Percentiles rank a stretch among this genome's conserved stretches.
phyloP scores from a whole-genome alignment of 2,888 invertebrate genomes.

The Trichacis sp. region DNA sequence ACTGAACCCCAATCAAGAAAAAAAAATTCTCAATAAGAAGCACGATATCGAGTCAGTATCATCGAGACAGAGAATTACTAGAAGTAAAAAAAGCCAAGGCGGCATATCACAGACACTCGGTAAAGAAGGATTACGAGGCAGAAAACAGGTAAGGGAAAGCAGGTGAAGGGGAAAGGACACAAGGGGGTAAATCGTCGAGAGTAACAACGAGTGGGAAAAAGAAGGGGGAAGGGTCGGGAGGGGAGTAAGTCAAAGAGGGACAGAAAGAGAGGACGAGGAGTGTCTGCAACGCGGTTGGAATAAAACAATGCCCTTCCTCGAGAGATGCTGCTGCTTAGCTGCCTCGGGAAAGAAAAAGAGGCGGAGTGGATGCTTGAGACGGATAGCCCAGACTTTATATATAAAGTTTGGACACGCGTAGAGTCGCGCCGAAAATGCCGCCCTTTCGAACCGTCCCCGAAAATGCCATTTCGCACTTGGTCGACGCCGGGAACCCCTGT shows the following conservation, averaged over 20 bases:
- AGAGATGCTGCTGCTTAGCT: slow-evolving; percentile 58
- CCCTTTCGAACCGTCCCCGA: background rate
- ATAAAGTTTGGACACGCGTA: slow-evolving; percentile 37
- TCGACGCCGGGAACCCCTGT: too few relatives aligned
- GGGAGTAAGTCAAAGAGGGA: slow-evolving; percentile 44
- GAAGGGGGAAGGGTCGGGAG: too few relatives aligned
- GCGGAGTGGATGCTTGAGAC: slow-evolving; percentile 66
- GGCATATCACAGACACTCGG: slow-evolving; percentile 13
- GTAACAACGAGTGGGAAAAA: slow-evolving; percentile 57
- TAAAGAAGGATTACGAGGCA: slow-evolving; percentile 34
- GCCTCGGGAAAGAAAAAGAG: slow-evolving; percentile 45
- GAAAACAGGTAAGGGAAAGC: slow-evolving; percentile 29
- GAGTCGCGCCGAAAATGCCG: slow-evolving; percentile 12
- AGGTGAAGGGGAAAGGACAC: slow-evolving; percentile 42
- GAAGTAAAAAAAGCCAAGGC: background rate
- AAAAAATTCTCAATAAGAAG: too few relatives aligned
- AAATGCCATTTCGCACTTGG: background rate
- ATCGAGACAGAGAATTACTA: too few relatives aligned
- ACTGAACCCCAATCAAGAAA: too few relatives aligned
- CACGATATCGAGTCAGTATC: too few relatives aligned
- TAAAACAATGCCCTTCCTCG: slow-evolving; percentile 66
- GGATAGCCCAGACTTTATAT: slow-evolving; percentile 55
- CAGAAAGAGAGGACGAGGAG: slow-evolving; percentile 56
- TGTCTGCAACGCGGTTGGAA: slow-evolving; percentile 67
- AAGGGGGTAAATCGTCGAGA: slow-evolving; percentile 63